Evolutionary conservation across 2,113 vertebrate genomes (phyloP), one percentile per base, ranked within the genome.

Genomic region (Triplophysa tibetana): DNA sequence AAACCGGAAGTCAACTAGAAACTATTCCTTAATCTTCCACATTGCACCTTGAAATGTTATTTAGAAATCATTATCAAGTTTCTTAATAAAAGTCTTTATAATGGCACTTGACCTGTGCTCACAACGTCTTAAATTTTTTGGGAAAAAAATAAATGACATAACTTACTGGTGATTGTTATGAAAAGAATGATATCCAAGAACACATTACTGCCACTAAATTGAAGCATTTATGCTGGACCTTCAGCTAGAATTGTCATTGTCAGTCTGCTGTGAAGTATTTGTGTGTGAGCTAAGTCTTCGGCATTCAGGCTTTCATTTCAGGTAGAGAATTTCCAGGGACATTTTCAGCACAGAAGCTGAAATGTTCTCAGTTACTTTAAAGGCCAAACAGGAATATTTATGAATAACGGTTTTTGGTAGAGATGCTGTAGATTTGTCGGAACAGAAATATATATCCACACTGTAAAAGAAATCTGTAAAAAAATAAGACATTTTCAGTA

Each of bases 281-380:
- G 19, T 10, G 56, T 33, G 12, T 63, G 38, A 50, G 48, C 14
- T 50, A 29, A 29, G 14, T 78, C 29, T 69, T 75, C 45, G 77
- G 26, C 75, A 48, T 62, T 48, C 50, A 77, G 66, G 62, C 77
- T 43, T 58, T 65, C n/a, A 60, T 70, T 82, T 65, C 24, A 17
- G 24, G 24, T 79, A 54, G 79, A 60, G 77, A n/a, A 21, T 68
- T 62, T 66, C 58, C 56, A 21, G 14, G 61, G 41, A 70, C n/a
- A 62, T 58, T 9, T 50, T 33, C 48, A 52, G 50, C 26, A 62
- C 16, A 60, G 21, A 45, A 56, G 56, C 26, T 73, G 38, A 65
- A 80, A 80, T 65, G 65, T 67, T 54, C 48, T 66, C 4, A 67
- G 48, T 23, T 26, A 17, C 19, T 72, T 45, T 14, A 72, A 77